Base-by-base conservation (phyloP, 2,797 vertebrate species). In the Paedocypris micromegethes region DNA sequence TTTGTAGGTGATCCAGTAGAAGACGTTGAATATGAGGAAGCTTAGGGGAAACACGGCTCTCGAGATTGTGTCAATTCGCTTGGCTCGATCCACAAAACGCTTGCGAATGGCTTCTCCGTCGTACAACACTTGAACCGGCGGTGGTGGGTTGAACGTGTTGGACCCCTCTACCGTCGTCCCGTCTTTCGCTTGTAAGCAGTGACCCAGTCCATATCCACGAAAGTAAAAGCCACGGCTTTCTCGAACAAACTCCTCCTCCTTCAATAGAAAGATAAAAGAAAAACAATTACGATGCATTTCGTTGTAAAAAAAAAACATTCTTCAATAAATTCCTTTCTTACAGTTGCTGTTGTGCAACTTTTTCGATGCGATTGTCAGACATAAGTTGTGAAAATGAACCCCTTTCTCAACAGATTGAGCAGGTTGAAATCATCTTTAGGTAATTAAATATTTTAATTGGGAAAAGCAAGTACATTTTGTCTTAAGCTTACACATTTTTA, bases 1-100 rank as follows among this genome's bases (percentile, higher is more conserved):
- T 91, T 96, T 96, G 81, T 94, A 96, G 73, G 94, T 82, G n/a
- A 96, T 75, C 94, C 94, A 97, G 86, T 97, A 97, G 86, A 97
- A 95, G 85, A 96, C 86, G 75, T 97, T 97, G 85, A 97, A 97
- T 78, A 95, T 86, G 75, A 97, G 91, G 83, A 97, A 97, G 82
- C 92, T 90, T 81, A 97, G 86, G 45, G 95, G 95, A 76, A 97
- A 97, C 75, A 94, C 85, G 0, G 94, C 94, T 70, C 92, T 78
- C 64, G 94, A 96, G 79, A 97, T 81, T 78, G 93, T 97, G 81
- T 96, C 93, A 5, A 97, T 97, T 74, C 92, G 91, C 77, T 95
- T 96, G 73, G 94, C 94, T 42, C 83, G 84, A 82, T 96, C 92
- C 48, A 92, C 64, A 5, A 93, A 95, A 37, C 84, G 86, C 85